Conservation (phyloP, 2,888 invertebrate species). For the Marronus borbonicus region DNA sequence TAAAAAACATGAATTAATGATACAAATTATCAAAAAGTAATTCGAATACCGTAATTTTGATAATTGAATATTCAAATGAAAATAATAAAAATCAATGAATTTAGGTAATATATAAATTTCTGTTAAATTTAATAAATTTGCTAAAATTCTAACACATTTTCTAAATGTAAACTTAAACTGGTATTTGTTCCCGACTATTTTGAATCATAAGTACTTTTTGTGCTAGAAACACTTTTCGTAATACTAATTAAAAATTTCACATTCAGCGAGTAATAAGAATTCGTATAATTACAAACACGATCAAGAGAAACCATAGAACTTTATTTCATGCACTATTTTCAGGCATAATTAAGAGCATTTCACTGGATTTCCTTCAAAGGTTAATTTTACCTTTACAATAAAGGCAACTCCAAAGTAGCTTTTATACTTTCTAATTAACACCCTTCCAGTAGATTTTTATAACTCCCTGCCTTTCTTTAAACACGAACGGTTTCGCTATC, state of each 20-base stretch:
- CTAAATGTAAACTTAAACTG: too few relatives aligned
- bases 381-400: conserved; percentile 22
- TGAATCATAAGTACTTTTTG: too few relatives aligned
- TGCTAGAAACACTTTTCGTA: neutral
- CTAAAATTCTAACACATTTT: too few relatives aligned
- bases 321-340: conserved; percentile 12
- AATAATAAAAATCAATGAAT: too few relatives aligned
- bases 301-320: neutral
- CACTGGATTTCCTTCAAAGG: conserved; percentile 19
- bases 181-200: too few relatives aligned
- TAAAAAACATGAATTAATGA: too few relatives aligned
- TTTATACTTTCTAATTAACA: conserved; percentile 28
- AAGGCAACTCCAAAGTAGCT: conserved; percentile 17
- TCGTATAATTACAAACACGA: neutral
- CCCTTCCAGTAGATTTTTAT: conserved; percentile 20
- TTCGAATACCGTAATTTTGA: too few relatives aligned
- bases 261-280: too few relatives aligned
- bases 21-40: too few relatives aligned
- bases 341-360: conserved; percentile 8
- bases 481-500: neutral
- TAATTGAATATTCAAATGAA: too few relatives aligned
- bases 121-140: too few relatives aligned
- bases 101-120: too few relatives aligned
- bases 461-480: conserved; percentile 11
- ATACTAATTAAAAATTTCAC: neutral